These are phyloP conservation scores for Xenopus laevis DNA, from an alignment of 2,113 vertebrate species.

Conservation along the genomic window DNA sequence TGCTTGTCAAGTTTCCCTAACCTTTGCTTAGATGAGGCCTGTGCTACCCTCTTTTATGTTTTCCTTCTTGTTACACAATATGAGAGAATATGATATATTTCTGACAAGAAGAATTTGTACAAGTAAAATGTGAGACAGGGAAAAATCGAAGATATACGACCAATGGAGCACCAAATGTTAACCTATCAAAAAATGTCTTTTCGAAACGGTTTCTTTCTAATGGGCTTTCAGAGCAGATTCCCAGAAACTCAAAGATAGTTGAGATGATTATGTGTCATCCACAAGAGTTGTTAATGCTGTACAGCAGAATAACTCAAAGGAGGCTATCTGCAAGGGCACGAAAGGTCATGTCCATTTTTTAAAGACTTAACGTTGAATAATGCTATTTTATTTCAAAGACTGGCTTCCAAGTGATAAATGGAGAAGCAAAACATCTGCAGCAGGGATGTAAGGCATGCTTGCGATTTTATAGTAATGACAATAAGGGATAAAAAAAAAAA, in stretches of 20 bases:
- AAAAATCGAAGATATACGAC: conserved; percentile 26
- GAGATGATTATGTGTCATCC: conserved; percentile 38
- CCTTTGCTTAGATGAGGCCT: conserved; percentile 14
- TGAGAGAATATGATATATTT: conserved; percentile 27
- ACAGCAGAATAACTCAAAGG: conserved; percentile 25
- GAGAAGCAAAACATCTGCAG: conserved; percentile 13
- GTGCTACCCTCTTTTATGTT: conserved; percentile 15
- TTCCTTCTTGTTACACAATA: conserved; percentile 9
- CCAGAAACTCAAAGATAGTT: conserved; percentile 34
- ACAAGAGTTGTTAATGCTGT: conserved; percentile 33
- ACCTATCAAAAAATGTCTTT: conserved; percentile 27
- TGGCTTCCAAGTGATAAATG: conserved; percentile 30
- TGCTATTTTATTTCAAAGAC: conserved; percentile 28
- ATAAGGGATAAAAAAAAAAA: too few species aligned
- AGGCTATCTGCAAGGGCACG: conserved; percentile 38
- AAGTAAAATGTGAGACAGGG: conserved; percentile 23
- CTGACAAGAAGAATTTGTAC: conserved; percentile 38
- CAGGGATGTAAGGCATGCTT: conserved; percentile 1
- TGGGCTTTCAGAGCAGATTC: conserved; percentile 33
- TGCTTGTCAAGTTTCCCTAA: conserved; percentile 8
- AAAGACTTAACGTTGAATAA: conserved; percentile 36
- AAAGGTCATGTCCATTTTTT: conserved; percentile 37
- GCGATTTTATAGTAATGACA: too few species aligned
- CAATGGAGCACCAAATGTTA: conserved; percentile 22
- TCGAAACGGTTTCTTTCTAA: conserved; percentile 16